phyloP scores from a whole-genome alignment of 2,888 invertebrate species.

The Dascillus cervinus region DNA sequence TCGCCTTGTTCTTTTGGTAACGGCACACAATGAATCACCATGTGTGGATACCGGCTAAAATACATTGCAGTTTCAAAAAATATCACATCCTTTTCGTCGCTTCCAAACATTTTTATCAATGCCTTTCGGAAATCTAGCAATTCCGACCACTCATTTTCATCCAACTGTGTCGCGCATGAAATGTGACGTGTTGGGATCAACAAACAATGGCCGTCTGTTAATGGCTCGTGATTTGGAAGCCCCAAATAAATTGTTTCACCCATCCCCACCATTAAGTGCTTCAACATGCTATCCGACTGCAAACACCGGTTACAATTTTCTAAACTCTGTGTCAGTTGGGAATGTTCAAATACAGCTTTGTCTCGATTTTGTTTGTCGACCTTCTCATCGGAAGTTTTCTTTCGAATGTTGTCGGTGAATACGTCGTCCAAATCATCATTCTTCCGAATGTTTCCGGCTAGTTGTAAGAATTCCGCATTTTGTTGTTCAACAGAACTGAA shows the following conservation, averaged over 20 bases:
- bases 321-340: slow-evolving; percentile 58
- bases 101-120: slow-evolving; percentile 68
- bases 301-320: slow-evolving; percentile 80
- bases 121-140: slow-evolving; percentile 71
- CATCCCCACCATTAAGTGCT: slow-evolving; percentile 77
- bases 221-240: slow-evolving; percentile 70
- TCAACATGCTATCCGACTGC: slow-evolving; percentile 69
- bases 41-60: slow-evolving; percentile 61
- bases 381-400: slow-evolving; percentile 53
- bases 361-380: slow-evolving; percentile 55
- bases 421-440: slow-evolving; percentile 79
- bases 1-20: slow-evolving; percentile 76
- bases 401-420: slow-evolving; percentile 71
- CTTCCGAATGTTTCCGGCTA: slow-evolving; percentile 58
- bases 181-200: slow-evolving; percentile 79
- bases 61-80: slow-evolving; percentile 81
- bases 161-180: slow-evolving; percentile 70
- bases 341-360: slow-evolving; percentile 66
- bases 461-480: slow-evolving; percentile 69
- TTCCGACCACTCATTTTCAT: slow-evolving; percentile 93
- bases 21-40: slow-evolving; percentile 85
- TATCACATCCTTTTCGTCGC: slow-evolving; percentile 69
- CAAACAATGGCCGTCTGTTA: slow-evolving; percentile 79
- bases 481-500: slow-evolving; percentile 71
- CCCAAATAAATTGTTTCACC: slow-evolving; percentile 78